phyloP scores from a whole-genome alignment of 2,113 vertebrate species.

The Hassar affinis region DNA sequence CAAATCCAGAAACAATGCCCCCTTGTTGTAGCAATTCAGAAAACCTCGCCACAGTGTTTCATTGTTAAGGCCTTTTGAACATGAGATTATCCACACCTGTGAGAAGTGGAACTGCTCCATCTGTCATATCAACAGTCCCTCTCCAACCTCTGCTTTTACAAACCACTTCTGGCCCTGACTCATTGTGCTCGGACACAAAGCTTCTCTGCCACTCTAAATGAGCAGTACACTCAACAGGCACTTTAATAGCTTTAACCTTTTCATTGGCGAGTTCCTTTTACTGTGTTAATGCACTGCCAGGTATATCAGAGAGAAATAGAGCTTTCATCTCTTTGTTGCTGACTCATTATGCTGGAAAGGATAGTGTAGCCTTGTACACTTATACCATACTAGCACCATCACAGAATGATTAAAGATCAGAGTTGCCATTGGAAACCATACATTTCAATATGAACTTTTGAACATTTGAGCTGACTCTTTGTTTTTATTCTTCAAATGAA shows the following conservation, averaged over 20 bases:
- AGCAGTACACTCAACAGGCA: conserved; percentile 29
- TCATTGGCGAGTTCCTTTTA: conserved; percentile 18
- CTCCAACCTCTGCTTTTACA: conserved; percentile 1
- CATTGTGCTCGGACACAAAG: conserved; percentile 19
- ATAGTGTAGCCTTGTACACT: conserved; percentile 2
- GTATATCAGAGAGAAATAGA: conserved; percentile 41
- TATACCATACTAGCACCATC: conserved; percentile 1
- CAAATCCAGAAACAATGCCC: neutral
- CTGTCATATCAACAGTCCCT: neutral
- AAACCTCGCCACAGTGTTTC: neutral
- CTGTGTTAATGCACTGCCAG: conserved; percentile 38
- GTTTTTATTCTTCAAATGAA: neutral
- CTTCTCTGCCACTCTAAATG: conserved; percentile 38
- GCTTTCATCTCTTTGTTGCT: conserved; percentile 26
- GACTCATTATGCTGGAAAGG: conserved; percentile 7
- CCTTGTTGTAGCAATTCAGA: neutral
- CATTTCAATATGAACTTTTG: neutral
- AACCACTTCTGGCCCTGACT: neutral
- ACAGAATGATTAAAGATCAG: conserved; percentile 10
- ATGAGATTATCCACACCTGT: neutral
- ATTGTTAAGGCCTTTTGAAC: neutral
- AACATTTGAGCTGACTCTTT: neutral
- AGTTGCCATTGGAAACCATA: neutral
- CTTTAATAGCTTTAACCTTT: conserved; percentile 44
- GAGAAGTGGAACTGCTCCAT: neutral